Evolutionary conservation across 1,140 invertebrate species (phyloP), one percentile per base, ranked within the genome.

Genomic region (Cherax destructor): DNA sequence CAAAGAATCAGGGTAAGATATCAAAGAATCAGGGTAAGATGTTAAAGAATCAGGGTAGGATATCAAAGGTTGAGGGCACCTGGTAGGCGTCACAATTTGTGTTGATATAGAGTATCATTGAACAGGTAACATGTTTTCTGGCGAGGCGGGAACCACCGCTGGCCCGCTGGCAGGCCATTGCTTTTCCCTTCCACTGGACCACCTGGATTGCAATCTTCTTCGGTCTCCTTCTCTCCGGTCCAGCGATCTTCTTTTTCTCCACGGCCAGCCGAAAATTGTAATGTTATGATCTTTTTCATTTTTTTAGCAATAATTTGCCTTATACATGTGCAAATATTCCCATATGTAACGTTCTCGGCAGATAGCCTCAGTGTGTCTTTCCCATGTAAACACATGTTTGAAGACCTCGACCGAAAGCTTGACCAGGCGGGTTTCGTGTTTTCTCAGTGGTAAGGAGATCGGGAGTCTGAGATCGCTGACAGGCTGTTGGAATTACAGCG

Each of bases 131-230:
- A 4, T 86, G 84, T 16, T 86, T 86, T 72, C 69, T 86, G 69
- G 84, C 84, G 5, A 47, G 84, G 7, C n/a, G 30, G 13, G 84
- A 86, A 21, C 72, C 84, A 7, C 84, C 84, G 0, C 69, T 74
- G 7, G 69, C 84, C 10, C 84, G 47, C n/a, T 86, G 84, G 84
- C 84, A 86, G 18, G 69, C 84, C 11, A 49, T 86, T 5, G 84
- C 69, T 16, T 76, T 52, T 24, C 84, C 84, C 47, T 86, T 86
- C 72, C n/a, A 50, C n/a, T 56, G 50, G 65, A 24, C 11, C 49
- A 76, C 72, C n/a, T 86, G 84, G 84, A 9, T 86, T 13, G 84
- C 84, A n/a, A 86, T 74, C 18, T 74, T 86, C 6, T 13, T 86
- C 47, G 69, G 84, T 2, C 69, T 86, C 18, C 21, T 86, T 9